Conservation (phyloP, 2,888 invertebrate genomes). For the Microplitis deprimator region DNA sequence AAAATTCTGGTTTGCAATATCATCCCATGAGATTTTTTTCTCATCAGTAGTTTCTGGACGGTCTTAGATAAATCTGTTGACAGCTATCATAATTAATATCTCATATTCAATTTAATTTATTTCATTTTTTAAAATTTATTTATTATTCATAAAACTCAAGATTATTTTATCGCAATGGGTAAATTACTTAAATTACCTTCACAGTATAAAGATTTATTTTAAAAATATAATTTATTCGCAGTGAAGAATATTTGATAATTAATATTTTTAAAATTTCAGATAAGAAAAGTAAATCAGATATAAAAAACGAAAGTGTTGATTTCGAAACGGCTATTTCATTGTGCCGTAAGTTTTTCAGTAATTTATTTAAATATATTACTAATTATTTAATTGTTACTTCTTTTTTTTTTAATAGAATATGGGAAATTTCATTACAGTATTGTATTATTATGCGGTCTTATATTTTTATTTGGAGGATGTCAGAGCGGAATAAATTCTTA, state of each 20-base stretch:
- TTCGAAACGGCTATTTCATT: conserved; percentile 62
- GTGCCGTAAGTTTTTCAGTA: conserved; percentile 55
- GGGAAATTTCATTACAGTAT: conserved; percentile 80
- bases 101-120: background rate
- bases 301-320: conserved; percentile 56
- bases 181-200: background rate
- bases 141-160: background rate
- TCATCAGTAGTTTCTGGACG: background rate
- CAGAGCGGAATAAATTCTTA: conserved; percentile 81
- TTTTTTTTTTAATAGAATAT: conserved; percentile 64
- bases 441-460: conserved; percentile 77
- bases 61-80: background rate
- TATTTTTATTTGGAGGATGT: conserved; percentile 77
- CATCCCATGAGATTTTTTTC: too few species aligned
- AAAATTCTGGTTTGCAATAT: background rate
- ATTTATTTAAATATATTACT: conserved; percentile 1
- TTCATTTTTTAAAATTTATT: background rate
- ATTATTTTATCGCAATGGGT: background rate
- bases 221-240: background rate
- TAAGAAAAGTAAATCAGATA: conserved; percentile 37
- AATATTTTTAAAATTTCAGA: conserved; percentile 48
- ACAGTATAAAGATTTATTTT: background rate
- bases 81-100: too few species aligned
- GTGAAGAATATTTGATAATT: too few species aligned
- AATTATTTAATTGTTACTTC: background rate